Base-by-base conservation (phyloP, 30 jellyfish, hydroid and myxozoan species). In the Mastigias papua region DNA sequence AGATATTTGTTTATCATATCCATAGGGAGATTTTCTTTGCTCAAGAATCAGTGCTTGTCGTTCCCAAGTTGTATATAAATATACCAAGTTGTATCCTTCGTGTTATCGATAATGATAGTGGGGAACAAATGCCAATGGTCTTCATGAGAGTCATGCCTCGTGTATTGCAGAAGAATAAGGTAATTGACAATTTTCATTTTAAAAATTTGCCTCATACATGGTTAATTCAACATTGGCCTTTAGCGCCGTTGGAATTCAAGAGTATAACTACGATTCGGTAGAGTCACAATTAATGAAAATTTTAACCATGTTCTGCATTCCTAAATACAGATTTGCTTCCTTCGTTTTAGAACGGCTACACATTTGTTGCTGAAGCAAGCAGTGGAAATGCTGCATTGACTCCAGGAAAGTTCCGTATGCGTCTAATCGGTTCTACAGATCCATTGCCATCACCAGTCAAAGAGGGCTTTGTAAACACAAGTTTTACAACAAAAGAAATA, bases 361-460 rank as follows among this genome's bases (percentile, higher is more conserved):
- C 99, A 34, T 77, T 96, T 51, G 96, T 91, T 22, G 97, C 94
- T 21, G 96, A 81, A 69, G 97, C 90, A 3, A 78, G 89, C 17
- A 86, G 89, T 46, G 81, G 61, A 50, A 64, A 67, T 65, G 71
- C 73, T 21, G 37, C 92, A 17, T 76, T 87, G 26, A 97, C 98
- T 10, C 79, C 99, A 13, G 98, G 98, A 25, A 96, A 96, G 88
- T 87, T 87, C 57, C 93, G 94, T 65, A 68, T 96, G 66, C 96
- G 99, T 16, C 81, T 96, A 19, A 90, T 96, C 21, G 99, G 99
- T 0, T 95, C 91, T 16, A 31, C 87, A 0, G 97, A 96, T 31
- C 98, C 99, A 0, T 63, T 96, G 26, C 99, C 99, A 37, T 34
- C 69, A 57, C 97, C 98, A 32, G 31, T 33, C 78, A 91, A 91